Conservation (phyloP, 2,888 invertebrate genomes). For the Podotricha telesiphe region DNA sequence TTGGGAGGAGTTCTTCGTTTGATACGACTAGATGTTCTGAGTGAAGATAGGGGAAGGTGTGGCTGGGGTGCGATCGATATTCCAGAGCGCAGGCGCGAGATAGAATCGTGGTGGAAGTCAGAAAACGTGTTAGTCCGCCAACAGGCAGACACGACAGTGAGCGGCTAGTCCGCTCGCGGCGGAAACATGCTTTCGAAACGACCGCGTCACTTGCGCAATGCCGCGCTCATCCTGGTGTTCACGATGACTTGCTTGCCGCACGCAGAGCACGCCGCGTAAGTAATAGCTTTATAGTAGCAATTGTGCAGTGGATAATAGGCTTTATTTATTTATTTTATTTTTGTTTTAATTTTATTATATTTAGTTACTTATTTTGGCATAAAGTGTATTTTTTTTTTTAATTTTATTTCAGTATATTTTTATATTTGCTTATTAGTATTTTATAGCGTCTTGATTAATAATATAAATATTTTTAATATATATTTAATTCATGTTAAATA, state of each 20-base stretch:
- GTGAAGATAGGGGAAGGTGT: constrained; percentile 51
- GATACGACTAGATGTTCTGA: constrained; percentile 68
- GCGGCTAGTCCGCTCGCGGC: constrained; percentile 64
- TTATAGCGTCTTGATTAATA: too few relatives aligned
- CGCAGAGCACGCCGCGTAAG: constrained; percentile 73
- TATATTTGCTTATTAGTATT: too few relatives aligned
- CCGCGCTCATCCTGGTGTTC: constrained; percentile 69
- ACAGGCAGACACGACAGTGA: constrained; percentile 71
- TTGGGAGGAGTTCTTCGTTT: constrained; percentile 58
- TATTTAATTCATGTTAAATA: too few relatives aligned
- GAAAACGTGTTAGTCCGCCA: constrained; percentile 68
- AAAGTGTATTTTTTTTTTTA: neutral
- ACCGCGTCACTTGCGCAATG: constrained; percentile 70
- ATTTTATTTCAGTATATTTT: too few relatives aligned
- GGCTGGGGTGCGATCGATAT: constrained; percentile 65
- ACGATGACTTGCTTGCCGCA: constrained; percentile 70
- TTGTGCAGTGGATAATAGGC: neutral
- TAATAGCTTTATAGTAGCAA: constrained; percentile 47
- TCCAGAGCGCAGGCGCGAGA: constrained; percentile 68
- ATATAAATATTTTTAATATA: too few relatives aligned
- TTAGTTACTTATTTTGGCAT: neutral
- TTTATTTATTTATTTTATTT: neutral
- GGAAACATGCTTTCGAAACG: constrained; percentile 70
- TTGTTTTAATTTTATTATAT: neutral
- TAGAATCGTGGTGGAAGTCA: constrained; percentile 50